These are phyloP conservation scores for Lithobates sylvaticus DNA, from an alignment of 2,797 vertebrate genomes.

Conservation along the genomic window DNA sequence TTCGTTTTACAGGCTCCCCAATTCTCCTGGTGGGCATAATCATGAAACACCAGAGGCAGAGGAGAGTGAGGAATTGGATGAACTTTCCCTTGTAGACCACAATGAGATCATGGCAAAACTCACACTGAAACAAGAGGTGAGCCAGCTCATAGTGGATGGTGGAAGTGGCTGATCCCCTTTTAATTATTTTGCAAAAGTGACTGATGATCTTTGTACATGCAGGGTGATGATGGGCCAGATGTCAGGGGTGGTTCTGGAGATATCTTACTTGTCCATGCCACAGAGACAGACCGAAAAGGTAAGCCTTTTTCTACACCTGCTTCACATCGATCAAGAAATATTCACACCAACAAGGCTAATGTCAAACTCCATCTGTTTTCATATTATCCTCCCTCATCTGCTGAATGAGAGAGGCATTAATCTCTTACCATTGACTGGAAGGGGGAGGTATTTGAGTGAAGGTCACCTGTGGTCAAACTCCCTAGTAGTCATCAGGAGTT, in stretches of 20 bases:
- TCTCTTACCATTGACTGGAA: too few relatives aligned
- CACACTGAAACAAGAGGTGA: conserved; percentile 94
- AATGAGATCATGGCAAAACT: conserved; percentile 93
- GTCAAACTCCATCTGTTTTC: too few relatives aligned
- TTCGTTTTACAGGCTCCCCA: conserved; percentile 71
- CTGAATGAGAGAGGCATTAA: too few relatives aligned
- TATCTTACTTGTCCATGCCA: conserved; percentile 94
- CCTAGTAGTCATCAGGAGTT: too few relatives aligned
- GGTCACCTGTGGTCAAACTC: too few relatives aligned
- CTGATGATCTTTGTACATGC: conserved; percentile 36
- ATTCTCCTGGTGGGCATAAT: conserved; percentile 78
- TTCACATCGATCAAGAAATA: background rate
- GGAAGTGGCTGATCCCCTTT: background rate
- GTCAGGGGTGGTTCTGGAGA: conserved; percentile 96
- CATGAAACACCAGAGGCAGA: conserved; percentile 75
- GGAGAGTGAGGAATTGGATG: conserved; percentile 81
- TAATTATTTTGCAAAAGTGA: background rate
- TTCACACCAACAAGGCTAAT: too few relatives aligned
- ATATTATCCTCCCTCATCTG: too few relatives aligned
- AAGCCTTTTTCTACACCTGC: background rate
- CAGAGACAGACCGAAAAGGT: conserved; percentile 98
- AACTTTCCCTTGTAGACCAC: conserved; percentile 95
- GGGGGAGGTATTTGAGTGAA: too few relatives aligned
- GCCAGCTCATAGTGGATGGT: background rate
- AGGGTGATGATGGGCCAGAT: conserved; percentile 97